Evolutionary conservation across 2,888 invertebrate genomes (phyloP), one percentile per base, ranked within the genome.

Genomic region (Phyllotreta cruciferae): DNA sequence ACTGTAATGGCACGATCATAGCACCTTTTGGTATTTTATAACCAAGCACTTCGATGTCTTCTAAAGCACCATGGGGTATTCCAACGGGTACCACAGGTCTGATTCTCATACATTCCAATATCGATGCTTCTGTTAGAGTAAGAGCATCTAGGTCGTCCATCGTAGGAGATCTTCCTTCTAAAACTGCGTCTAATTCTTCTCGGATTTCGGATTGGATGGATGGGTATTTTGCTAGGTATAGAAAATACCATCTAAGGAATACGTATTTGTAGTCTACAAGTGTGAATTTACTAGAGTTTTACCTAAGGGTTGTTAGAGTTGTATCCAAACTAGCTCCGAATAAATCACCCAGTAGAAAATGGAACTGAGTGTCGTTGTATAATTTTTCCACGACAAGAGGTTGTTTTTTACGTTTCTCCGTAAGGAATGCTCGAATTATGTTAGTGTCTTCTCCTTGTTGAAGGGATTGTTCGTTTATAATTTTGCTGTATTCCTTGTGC

Each of bases 301-400:
- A 80, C 80, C 91, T 84, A 36, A 94, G 75, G 0, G 93, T 92
- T 0, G 90, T 87, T 60, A 92, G 81, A 0, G 93, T 90, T 0
- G 95, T 94, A 73, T 95, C 95, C 55, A 93, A 85, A 3, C 93
- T 93, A 9, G 94, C 94, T 0, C 94, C 93, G 75, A 92, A 92
- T 75, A 94, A 83, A 79, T 95, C 95, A 2, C 91, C 91, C 64
- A 94, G 77, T 35, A 94, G 82, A 78, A 90, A 91, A 70, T 87
- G 81, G 74, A 93, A 82, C 76, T 95, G 94, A 57, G 86, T 84
- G 69, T 87, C 84, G 10, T 83, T 87, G 75, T 88, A 88, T 70
- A 85, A 85, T 56, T 78, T 77, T n/a, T 82, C 80, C 5, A 78
- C 74, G 37, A 54, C 11, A 13, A 62, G 62, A 6, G 53, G 76